Base-by-base conservation (phyloP, 2,888 invertebrate genomes). In the Plagodis pulveraria region DNA sequence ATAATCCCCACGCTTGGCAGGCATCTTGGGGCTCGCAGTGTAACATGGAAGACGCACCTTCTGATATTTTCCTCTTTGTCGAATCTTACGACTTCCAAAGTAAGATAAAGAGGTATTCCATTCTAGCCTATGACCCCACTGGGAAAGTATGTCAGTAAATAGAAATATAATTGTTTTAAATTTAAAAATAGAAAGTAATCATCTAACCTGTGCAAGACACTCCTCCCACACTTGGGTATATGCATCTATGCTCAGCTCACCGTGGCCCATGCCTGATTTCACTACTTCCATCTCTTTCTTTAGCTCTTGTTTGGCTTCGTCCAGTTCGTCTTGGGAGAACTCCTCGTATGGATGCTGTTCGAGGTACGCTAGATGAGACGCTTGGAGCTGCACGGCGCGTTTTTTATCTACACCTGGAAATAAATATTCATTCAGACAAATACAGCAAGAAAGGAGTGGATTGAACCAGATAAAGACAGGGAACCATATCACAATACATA, bases 141-240 rank as follows among this genome's bases (percentile, higher is more conserved):
- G 22, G 22, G 1, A 22, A 22, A 22, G 22, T 22, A 22, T 22
- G 22, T 22, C 4, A 22, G 4, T 4, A 22, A 22, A 22, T 22
- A 22, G 22, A 22, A 22, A 22, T 22, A 2, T 2, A 22, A 22
- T 22, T 2, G 22, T 22, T 22, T 22, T 22, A 1, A 22, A 22
- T 22, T 1, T 22, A 12, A 35, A 36, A 36, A 9, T 0, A 36
- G 5, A 4, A 2, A 10, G 40, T 6, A 40, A 10, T 10, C 5
- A 40, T 10, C 56, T 68, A 48, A 97, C 97, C 94, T 98, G 98
- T 0, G 97, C 95, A 50, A 98, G 93, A 86, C 99, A 99, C 89
- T 99, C 99, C 80, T 98, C 98, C 99, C 99, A 99, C 44, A 99
- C 98, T 90, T 98, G 98, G 8, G 96, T 96, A 81, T 98, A 99